Evolutionary conservation across 2,888 invertebrate genomes (phyloP), one percentile per base, ranked within the genome.

Genomic region (Andrena flavipes): DNA sequence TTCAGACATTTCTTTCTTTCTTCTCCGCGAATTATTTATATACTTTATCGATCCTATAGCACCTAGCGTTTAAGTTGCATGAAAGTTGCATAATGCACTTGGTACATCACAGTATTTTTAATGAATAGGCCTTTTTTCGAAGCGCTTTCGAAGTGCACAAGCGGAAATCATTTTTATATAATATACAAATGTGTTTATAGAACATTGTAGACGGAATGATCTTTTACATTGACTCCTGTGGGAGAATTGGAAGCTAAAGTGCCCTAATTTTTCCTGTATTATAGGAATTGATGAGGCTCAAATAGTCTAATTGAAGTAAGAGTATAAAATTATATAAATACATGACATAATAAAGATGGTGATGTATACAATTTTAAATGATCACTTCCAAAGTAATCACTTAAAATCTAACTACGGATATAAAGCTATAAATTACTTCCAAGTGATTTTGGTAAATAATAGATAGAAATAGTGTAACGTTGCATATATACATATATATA

Each of bases 271-370:
- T 87, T 86, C 67, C 60, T 88, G 65, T 80, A 84, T 84, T 20
- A 51, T 84, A 75, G 78, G 77, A 80, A 78, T 82, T 84, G 86
- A 88, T 59, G 62, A 81, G 74, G 84, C 86, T 87, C 86, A 87
- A 84, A 71, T 86, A 84, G 56, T 54, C 20, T 82, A 79, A 76
- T 23, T 62, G 42, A 79, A 20, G 74, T 70, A 70, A 69, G 70
- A 70, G 65, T 65, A 80, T 72, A 54, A 72, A 65, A 71, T 51
- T 56, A 56, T 42, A 42, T 70, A 73, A 35, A 63, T 75, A 62
- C 59, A 60, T 51, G 60, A 54, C 48, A 81, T 51, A 65, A 72
- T 35, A 51, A 51, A 23, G 60, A 76, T 76, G 26, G 29, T n/a
- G 54, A 69, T 79, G 54, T 67, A 73, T 23, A 68, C 35, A 67